Evolutionary conservation across 37 sponge, comb jelly and placozoan genomes (phyloP), one percentile per base, ranked within the genome.

Genomic region (Spongilla lacustris): DNA sequence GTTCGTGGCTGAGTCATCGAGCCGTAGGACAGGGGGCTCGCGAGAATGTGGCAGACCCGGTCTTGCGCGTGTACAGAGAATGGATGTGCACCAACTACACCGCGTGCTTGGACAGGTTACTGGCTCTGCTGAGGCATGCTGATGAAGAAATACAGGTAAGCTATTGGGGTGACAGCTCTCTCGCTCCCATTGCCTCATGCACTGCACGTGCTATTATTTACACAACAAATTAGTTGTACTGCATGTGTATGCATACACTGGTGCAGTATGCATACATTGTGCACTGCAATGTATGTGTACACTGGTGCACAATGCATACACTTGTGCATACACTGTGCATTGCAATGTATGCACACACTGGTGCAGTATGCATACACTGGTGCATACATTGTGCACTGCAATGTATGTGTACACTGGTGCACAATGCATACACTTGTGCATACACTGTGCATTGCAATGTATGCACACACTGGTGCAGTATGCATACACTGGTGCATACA

Each of bases 11-110:
- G 23, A 66, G 71, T 17, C 85, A 85, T 3, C 27, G 31, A 0
- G 66, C 80, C 14, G 32, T 17, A 0, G 41, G 36, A 66, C 34
- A 24, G 11, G 33, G 71, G 10, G 29, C 71, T 1, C 36, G 48
- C 22, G 46, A 32, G 11, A 70, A 32, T 49, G 32, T 37, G 25
- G 5, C 38, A 0, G 36, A 36, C 32, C 21, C 33, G 22, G 30
- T 31, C 50, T 22, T 14, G 5, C 37, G 28, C 13, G 79, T 75
- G 70, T 90, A 79, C 50, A 48, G 46, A 6, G 80, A 78, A 5
- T 89, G 90, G 90, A 74, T 89, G 85, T 79, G 79, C 29, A 68
- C 81, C 13, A 84, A 72, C 38, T 84, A 89, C 67, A 30, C n/a
- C 1, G 23, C 28, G 10, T 78, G 67, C 50, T 32, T 50, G 46